A percentile compares a stretch with the other conserved stretches of the same genome.
These are phyloP conservation scores for Pogonomyrmex barbatus DNA, from an alignment of 1,140 invertebrate species.

Conservation along the genomic window DNA sequence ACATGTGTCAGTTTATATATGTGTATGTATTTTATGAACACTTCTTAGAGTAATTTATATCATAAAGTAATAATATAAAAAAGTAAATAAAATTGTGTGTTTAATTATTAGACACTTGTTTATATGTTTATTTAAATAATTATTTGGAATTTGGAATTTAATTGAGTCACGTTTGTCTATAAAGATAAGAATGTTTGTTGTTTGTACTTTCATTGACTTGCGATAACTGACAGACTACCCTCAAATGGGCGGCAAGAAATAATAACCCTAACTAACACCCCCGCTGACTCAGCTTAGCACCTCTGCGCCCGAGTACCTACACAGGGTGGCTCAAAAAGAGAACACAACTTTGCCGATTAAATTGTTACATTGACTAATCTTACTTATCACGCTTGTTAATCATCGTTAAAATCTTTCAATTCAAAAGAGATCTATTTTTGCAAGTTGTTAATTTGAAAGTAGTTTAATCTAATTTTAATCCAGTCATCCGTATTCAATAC, in stretches of 20 bases:
- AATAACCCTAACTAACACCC: conserved; percentile 62
- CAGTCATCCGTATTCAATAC: background rate
- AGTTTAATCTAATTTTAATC: background rate
- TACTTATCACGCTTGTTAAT: background rate
- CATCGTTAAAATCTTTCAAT: conserved; percentile 2
- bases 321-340: conserved; percentile 10
- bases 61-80: background rate
- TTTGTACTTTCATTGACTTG: conserved; percentile 58
- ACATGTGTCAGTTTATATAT: background rate
- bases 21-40: conserved; percentile 7
- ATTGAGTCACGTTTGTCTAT: conserved; percentile 1
- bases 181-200: conserved; percentile 17
- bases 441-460: background rate
- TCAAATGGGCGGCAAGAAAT: conserved; percentile 49
- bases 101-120: conserved; percentile 18
- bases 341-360: background rate
- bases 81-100: background rate
- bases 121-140: too few species aligned
- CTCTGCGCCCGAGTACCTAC: conserved; percentile 2
- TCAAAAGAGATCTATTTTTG: background rate
- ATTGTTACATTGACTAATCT: background rate
- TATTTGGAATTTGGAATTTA: background rate
- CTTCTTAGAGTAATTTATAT: background rate
- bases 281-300: conserved; percentile 37
- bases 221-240: conserved; percentile 62